phyloP scores from a whole-genome alignment of 2,797 vertebrate species.

The Pseudotriccus pelzelni region DNA sequence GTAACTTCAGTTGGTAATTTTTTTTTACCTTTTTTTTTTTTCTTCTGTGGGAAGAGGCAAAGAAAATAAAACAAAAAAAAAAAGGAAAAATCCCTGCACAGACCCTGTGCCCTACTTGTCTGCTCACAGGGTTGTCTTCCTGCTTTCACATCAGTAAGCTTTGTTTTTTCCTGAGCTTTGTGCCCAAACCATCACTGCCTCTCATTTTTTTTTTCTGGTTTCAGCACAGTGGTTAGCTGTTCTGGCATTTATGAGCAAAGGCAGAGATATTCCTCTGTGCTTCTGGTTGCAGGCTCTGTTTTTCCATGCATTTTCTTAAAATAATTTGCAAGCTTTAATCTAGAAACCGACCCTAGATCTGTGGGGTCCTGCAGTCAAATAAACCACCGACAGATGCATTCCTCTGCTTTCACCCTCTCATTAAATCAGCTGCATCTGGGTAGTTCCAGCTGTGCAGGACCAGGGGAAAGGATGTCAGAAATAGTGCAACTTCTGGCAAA shows the following conservation, averaged over 20 bases:
- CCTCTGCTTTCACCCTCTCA: not conserved
- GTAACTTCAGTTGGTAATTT: not conserved
- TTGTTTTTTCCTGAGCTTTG: not conserved
- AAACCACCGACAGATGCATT: not conserved
- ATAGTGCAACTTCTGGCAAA: not conserved
- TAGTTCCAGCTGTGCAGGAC: not conserved
- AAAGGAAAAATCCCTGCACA: not conserved
- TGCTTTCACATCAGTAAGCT: not conserved
- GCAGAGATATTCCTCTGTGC: not conserved
- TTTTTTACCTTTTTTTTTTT: not conserved
- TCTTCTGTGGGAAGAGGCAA: not conserved
- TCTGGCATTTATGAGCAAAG: not conserved
- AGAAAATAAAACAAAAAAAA: not conserved
- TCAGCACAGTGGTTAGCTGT: not conserved
- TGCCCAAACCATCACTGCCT: not conserved
- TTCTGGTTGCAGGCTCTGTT: not conserved
- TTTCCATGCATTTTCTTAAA: not conserved
- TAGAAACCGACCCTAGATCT: not conserved
- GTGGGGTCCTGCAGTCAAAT: not conserved
- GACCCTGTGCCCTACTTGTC: not conserved
- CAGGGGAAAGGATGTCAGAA: not conserved
- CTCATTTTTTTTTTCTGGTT: not conserved
- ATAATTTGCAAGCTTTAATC: not conserved
- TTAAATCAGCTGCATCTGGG: not conserved
- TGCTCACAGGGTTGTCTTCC: not conserved